phyloP scores from a whole-genome alignment of 2,888 invertebrate genomes.

The Rhamnusium bicolor region DNA sequence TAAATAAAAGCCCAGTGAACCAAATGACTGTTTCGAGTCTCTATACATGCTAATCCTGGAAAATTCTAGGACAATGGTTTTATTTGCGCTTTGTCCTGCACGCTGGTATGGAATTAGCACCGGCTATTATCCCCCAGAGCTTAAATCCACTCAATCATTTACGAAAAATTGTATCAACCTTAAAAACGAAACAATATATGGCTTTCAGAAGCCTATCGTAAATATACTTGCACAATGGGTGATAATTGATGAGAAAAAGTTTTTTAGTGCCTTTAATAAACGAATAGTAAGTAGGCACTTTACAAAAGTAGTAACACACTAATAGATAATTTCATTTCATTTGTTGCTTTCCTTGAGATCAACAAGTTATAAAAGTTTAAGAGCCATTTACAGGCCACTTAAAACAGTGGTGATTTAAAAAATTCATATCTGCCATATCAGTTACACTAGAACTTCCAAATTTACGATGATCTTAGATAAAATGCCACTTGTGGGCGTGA shows the following conservation, averaged over 20 bases:
- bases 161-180: constrained; percentile 52
- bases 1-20: constrained; percentile 57
- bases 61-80: constrained; percentile 66
- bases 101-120: constrained; percentile 57
- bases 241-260: background rate
- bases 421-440: too few species aligned
- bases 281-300: background rate
- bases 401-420: too few species aligned
- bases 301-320: background rate
- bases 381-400: too few species aligned
- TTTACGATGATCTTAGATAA: too few species aligned
- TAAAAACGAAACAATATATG: constrained; percentile 7
- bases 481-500: too few species aligned
- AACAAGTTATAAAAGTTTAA: too few species aligned
- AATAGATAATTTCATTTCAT: background rate
- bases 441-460: too few species aligned
- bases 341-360: too few species aligned
- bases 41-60: constrained; percentile 64
- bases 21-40: constrained; percentile 63
- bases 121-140: constrained; percentile 59
- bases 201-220: background rate
- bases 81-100: constrained; percentile 62
- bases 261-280: background rate
- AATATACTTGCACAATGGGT: background rate
- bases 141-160: constrained; percentile 61